Base-by-base conservation (phyloP, 2,888 invertebrate genomes). In the Macropis europaea region DNA sequence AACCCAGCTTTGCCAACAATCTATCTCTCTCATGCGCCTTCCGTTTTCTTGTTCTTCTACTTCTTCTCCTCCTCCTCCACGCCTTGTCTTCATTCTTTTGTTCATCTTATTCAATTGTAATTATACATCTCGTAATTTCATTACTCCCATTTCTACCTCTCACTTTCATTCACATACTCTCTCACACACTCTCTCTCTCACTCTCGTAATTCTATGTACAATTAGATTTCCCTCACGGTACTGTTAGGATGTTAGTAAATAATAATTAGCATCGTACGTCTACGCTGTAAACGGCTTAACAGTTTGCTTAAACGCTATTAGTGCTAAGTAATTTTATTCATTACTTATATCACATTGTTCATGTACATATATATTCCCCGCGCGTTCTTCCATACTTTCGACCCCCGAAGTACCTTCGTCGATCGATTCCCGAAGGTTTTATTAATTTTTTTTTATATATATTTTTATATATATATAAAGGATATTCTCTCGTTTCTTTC, bases 281-380 rank as follows among this genome's bases (percentile, higher is more conserved):
- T 84, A 86, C 81, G 80, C 82, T 83, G 84, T 87, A 88, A 88
- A 88, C 84, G 77, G 75, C 81, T 83, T 75, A 81, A 83, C 69
- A 76, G 76, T 82, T 70, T 76, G 72, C 83, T 87, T 87, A 86
- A 77, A 79, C 76, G 68, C 84, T 89, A 88, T n/a, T 73, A 82
- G 86, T 88, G 87, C 88, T 87, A 86, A 87, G 88, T 86, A 86
- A 87, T 86, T 88, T 86, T 83, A 85, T 88, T 86, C 85, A 85
- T 88, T 86, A 86, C 81, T 89, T 89, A 88, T 89, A 90, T 90
- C 89, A 90, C 90, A 90, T 89, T 89, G 86, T 88, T 88, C 85
- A 84, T 87, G 86, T 88, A 87, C 86, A 79, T 57, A 73, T 74
- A 71, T 74, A 74, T 61, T 73, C 69, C 68, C 43, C 53, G 52